Base-by-base conservation (phyloP, 35 echinoderm and acorn worm species). In the Nesometra sesokonis region DNA sequence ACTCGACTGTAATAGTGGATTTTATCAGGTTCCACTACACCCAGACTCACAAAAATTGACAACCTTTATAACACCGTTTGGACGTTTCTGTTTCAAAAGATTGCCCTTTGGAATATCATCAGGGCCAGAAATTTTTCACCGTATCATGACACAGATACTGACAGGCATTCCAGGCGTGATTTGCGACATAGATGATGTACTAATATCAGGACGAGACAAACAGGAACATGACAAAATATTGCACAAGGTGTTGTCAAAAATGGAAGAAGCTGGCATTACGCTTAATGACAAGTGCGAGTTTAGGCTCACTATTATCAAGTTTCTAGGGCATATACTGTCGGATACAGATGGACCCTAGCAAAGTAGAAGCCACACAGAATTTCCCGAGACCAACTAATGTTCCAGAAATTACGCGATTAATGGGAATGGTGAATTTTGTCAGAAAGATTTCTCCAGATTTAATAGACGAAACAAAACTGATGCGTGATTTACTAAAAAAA, bases 51-150 rank as follows among this genome's bases (percentile, higher is more conserved):
- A 78, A 34, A 23, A 35, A n/a, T 46, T 91, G 0, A 91, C 86
- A 7, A 91, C 86, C 5, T 94, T 94, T 88, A 85, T 90, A 7
- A 87, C 88, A 47, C 92, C 92, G 17, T 90, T 84, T 30, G 88
- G 93, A 31, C 83, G 87, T 57, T 95, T 85, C 32, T 36, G 21
- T 19, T 95, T 91, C 39, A 91, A 88, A 57, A 57, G 93, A 15
- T 33, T 91, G 33, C 93, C 90, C 7, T 95, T 95, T 47, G 89
- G 93, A 27, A 92, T 95, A 13, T 87, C 83, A 40, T 92, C 82
- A 11, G 93, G 82, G 29, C 93, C 86, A 29, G 90, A 95, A 78
- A 34, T 85, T 43, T 89, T 94, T 82, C 85, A 91, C 36, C 33
- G 86, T 33, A 82, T 34, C n/a, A 95, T 95, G 93, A 82, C 76